phyloP scores from a whole-genome alignment of 2,888 invertebrate genomes.

The Therioaphis trifolii region DNA sequence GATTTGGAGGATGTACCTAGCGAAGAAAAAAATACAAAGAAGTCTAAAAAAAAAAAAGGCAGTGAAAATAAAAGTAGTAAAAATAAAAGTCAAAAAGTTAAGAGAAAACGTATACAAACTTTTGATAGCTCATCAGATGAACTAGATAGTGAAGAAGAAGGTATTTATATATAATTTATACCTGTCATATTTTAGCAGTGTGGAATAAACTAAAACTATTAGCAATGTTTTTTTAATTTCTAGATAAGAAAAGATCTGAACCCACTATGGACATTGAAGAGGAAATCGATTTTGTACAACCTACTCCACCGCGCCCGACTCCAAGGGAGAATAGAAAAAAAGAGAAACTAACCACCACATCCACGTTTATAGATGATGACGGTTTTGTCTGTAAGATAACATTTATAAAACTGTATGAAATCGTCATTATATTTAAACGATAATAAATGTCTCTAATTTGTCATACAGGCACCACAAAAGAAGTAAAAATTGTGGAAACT shows the following conservation, averaged over 20 bases:
- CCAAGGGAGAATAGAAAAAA: slow-evolving; percentile 49
- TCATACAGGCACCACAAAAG: slow-evolving; percentile 50
- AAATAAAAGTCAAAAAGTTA: slow-evolving; percentile 14
- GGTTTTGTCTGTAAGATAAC: slow-evolving; percentile 52
- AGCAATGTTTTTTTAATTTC: not conserved
- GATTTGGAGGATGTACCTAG: not conserved
- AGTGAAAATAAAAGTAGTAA: not conserved
- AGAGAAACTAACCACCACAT: slow-evolving; percentile 50
- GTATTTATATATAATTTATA: no score
- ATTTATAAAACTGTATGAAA: not conserved
- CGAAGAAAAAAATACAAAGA: not conserved
- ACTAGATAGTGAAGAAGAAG: slow-evolving; percentile 51
- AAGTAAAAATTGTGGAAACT: slow-evolving; percentile 50
- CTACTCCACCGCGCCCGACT: slow-evolving; percentile 55
- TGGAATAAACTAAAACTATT: no score
- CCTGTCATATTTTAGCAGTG: no score
- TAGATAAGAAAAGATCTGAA: slow-evolving; percentile 58
- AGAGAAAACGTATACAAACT: slow-evolving; percentile 58
- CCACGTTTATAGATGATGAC: slow-evolving; percentile 52
- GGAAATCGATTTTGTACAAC: slow-evolving; percentile 47
- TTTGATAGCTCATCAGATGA: slow-evolving; percentile 60
- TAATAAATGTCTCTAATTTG: not conserved
- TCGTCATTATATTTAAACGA: not conserved
- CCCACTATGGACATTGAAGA: slow-evolving; percentile 17
- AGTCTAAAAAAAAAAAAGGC: slow-evolving; percentile 19